Base-by-base conservation (phyloP, 2,888 invertebrate species). In the Sinelater perroti region DNA sequence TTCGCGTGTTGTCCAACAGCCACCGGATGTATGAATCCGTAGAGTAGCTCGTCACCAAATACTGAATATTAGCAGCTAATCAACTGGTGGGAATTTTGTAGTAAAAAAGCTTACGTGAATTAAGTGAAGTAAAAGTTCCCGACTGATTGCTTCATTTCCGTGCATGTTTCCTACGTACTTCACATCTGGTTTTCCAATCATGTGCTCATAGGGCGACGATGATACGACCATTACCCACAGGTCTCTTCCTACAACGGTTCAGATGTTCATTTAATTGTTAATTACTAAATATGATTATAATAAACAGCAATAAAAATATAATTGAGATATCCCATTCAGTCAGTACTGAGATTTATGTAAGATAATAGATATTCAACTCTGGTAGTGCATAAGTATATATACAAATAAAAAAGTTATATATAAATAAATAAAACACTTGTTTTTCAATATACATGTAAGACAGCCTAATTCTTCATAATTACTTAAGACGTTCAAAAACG, bases 101-200 rank as follows among this genome's bases (percentile, higher is more conserved):
- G 2, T 3, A 26, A 26, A 26, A 30, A 47, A 8, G 66, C 79
- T 76, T 78, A 90, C 91, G 77, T 91, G 89, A 70, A 97, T 94
- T 62, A 99, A 84, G 75, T 95, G 93, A 50, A 98, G 82, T 72
- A 99, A 85, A 70, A 98, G 81, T 79, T 99, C 98, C 17, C 97
- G 85, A 8, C 98, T 98, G 21, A 99, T 94, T 0, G 93, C 91
- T 79, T 95, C 98, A 75, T 97, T 97, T 58, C 99, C 99, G 78
- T 99, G 99, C 84, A 91, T 90, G 75, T 90, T 97, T 51, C 91
- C 98, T 49, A 99, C 91, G 78, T 97, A 97, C 79, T 98, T 98
- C 49, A 99, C 95, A 78, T 98, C 97, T 1, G 99, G 98, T 75
- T 97, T 93, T 46, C 94, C 94, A 66, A 93, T 87, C 89, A 93